Evolutionary conservation across 2,888 invertebrate genomes (phyloP), one percentile per base, ranked within the genome.

Genomic region (Synanthedon andrenaeformis): DNA sequence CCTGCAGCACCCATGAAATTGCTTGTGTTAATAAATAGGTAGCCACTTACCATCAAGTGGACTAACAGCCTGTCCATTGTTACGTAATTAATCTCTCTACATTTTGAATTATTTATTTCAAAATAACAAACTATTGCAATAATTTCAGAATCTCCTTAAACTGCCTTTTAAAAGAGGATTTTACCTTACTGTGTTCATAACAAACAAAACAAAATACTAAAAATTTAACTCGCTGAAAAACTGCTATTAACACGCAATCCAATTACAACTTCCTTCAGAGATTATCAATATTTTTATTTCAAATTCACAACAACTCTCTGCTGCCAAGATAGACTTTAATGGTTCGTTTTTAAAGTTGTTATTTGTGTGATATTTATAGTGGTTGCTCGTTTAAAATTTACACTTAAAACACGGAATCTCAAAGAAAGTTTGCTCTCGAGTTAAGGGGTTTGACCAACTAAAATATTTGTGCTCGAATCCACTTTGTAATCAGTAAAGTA

Each of bases 341-440:
- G 6, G 13, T 6, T 13, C n/a, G 4, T 45, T 14, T 13, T n/a
- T 14, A 45, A n/a, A 45, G 45, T 45, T 45, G 45, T 13, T 45
- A 13, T 13, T 45, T n/a, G 45, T 14, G 14, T 45, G 12, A 3
- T 45, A 45, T 45, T 45, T 45, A 45, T 45, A 13, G 45, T 45
- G 14, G 14, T 35, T 45, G 45, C 45, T 45, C 45, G 45, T 45
- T 45, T 45, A 14, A 45, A 45, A 45, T 45, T 45, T 45, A 45
- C 45, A 45, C 45, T 45, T 45, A 45, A 45, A 45, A 13, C 12
- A 28, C 48, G 51, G 41, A 23, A 42, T 13, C 48, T 53, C 49
- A 53, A 52, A 55, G 49, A 49, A 55, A 55, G 53, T 53, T 55
- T 55, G 41, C 49, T 42, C 17, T 51, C 49, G 17, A 51, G 14